Conservation (phyloP, 2,888 invertebrate species). For the Eumacrocentrus americanus region DNA sequence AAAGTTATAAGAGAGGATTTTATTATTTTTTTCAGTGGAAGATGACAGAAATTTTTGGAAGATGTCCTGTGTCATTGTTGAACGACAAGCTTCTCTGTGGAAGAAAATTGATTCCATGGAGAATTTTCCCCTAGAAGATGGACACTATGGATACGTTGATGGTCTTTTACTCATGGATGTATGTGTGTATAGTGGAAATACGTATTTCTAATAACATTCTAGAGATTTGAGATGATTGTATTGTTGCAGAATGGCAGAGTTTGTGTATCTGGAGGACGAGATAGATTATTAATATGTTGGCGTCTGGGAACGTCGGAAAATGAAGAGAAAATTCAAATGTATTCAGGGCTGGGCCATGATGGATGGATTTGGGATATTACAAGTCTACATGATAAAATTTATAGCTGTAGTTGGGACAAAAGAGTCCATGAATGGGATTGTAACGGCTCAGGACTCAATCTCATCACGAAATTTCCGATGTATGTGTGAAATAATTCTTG, state of each 20-base stretch:
- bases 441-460: conserved; percentile 60
- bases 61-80: conserved; percentile 67
- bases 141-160: conserved; percentile 68
- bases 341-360: conserved; percentile 64
- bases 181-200: too few species aligned
- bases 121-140: conserved; percentile 64
- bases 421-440: conserved; percentile 67
- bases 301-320: conserved; percentile 55
- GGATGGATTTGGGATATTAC: conserved; percentile 73
- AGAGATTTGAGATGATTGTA: not conserved
- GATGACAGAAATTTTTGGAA: conserved; percentile 65
- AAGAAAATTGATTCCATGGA: conserved; percentile 61
- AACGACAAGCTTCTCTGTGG: conserved; percentile 68
- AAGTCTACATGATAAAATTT: conserved; percentile 62
- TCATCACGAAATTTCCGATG: conserved; percentile 61
- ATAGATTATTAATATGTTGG: conserved; percentile 66
- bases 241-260: conserved; percentile 45
- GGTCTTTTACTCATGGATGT: conserved; percentile 67
- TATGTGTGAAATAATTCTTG: conserved; percentile 21
- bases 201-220: not conserved
- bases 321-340: conserved; percentile 28
- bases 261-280: conserved; percentile 68
- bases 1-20: too few species aligned
- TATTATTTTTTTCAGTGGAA: conserved; percentile 48
- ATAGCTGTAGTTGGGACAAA: conserved; percentile 70